Conservation (phyloP, 2,888 invertebrate species). For the Caenorhabditis virilis region DNA sequence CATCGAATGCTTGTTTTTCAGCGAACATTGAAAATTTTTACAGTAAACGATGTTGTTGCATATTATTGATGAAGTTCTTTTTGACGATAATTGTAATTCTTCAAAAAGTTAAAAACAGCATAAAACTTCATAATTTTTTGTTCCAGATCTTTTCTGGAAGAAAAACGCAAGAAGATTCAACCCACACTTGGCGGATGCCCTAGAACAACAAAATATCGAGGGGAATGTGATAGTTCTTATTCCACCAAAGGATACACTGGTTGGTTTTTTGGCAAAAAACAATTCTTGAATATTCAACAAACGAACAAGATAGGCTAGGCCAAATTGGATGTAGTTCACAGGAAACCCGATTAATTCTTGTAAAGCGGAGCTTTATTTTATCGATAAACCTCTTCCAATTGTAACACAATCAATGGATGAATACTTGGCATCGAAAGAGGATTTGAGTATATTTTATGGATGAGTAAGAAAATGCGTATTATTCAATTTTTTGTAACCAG, state of each 20-base stretch:
- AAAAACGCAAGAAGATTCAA: background rate
- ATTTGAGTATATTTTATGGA: constrained; percentile 2
- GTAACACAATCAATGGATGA: constrained; percentile 3
- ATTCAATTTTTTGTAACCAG: background rate
- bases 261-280: background rate
- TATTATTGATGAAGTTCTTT: constrained; percentile 2
- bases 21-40: background rate
- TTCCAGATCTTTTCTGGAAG: constrained; percentile 6
- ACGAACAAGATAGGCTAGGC: no score
- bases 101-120: background rate
- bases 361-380: constrained; percentile 3
- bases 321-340: background rate
- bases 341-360: background rate
- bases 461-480: background rate
- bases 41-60: constrained; percentile 9
- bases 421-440: background rate
- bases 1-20: no score
- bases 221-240: background rate
- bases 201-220: background rate
- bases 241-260: background rate
- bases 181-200: background rate
- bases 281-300: background rate
- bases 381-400: background rate
- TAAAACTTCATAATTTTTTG: background rate
- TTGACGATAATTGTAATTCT: constrained; percentile 4